Evolutionary conservation across 2,113 vertebrate genomes (phyloP).

Genomic region (Leptobrachium ailaonicum): DNA sequence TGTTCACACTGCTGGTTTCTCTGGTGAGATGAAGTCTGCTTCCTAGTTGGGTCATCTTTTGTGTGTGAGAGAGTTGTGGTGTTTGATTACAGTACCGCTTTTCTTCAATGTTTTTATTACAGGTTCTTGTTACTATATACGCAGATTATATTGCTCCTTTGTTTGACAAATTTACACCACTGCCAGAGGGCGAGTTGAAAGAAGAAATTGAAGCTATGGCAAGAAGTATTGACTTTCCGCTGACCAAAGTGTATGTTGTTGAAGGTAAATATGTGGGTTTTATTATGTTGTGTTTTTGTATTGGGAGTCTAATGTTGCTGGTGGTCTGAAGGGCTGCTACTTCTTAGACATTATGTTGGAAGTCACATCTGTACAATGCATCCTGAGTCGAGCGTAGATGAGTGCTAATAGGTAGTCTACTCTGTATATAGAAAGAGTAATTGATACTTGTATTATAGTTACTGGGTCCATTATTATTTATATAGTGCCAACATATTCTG

Average conservation of each 20-base stretch:
- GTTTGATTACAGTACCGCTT: background rate
- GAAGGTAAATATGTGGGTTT: slow-evolving; percentile 79
- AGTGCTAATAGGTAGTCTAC: too few relatives aligned
- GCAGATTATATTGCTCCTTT: slow-evolving; percentile 97
- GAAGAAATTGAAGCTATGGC: slow-evolving; percentile 90
- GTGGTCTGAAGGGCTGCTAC: too few relatives aligned
- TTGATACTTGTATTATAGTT: too few relatives aligned
- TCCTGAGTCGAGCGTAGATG: too few relatives aligned
- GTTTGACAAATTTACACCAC: slow-evolving; percentile 95
- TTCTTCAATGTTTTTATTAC: slow-evolving; percentile 41
- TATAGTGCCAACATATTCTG: too few relatives aligned
- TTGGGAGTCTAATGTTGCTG: too few relatives aligned
- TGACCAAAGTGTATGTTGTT: slow-evolving; percentile 96
- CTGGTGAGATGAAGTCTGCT: slow-evolving; percentile 77
- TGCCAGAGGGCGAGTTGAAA: slow-evolving; percentile 93
- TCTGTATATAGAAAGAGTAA: too few relatives aligned
- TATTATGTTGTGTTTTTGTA: background rate
- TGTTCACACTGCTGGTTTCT: slow-evolving; percentile 91
- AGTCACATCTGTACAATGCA: too few relatives aligned
- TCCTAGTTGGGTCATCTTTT: background rate
- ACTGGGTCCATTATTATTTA: too few relatives aligned
- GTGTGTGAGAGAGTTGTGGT: background rate
- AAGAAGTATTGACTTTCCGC: slow-evolving; percentile 88
- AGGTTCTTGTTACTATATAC: slow-evolving; percentile 98
- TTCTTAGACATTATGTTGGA: too few relatives aligned